phyloP scores from a whole-genome alignment of 2,797 vertebrate genomes.

The Avahi laniger region DNA sequence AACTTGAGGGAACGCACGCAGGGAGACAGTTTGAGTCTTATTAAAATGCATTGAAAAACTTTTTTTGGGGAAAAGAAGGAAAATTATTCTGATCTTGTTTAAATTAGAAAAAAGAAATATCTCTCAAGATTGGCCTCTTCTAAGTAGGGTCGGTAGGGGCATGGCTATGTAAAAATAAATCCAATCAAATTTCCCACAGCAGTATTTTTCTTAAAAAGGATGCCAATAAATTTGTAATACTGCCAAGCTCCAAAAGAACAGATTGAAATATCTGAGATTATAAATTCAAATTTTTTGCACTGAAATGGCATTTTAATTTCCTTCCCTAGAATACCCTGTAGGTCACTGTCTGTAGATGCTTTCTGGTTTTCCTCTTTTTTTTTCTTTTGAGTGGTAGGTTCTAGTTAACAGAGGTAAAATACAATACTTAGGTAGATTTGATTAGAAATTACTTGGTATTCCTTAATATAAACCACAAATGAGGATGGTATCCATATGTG shows the following conservation, averaged over 20 bases:
- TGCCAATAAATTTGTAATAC: conserved; percentile 64
- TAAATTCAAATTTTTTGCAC: conserved; percentile 70
- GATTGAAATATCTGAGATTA: conserved; percentile 71
- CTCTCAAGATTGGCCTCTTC: conserved; percentile 1
- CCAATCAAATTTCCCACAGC: conserved; percentile 56
- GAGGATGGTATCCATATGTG: background rate
- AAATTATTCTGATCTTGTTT: conserved; percentile 54
- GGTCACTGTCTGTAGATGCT: background rate
- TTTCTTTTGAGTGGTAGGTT: background rate
- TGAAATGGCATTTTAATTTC: conserved; percentile 72
- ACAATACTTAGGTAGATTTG: conserved; percentile 28
- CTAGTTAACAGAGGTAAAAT: conserved; percentile 40
- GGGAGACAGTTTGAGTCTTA: background rate
- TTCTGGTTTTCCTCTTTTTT: conserved; percentile 47
- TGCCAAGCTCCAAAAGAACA: conserved; percentile 70
- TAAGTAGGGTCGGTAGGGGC: conserved; percentile 64
- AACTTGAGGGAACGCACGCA: conserved; percentile 34
- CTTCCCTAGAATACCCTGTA: conserved; percentile 23
- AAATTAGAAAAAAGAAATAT: conserved; percentile 32
- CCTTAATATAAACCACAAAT: background rate
- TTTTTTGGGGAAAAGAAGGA: background rate
- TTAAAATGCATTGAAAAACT: conserved; percentile 46
- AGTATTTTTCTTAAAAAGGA: conserved; percentile 38
- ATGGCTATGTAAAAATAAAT: conserved; percentile 58
- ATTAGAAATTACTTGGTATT: background rate